Conservation (phyloP, 2,888 invertebrate genomes). For the Papilio demoleus region DNA sequence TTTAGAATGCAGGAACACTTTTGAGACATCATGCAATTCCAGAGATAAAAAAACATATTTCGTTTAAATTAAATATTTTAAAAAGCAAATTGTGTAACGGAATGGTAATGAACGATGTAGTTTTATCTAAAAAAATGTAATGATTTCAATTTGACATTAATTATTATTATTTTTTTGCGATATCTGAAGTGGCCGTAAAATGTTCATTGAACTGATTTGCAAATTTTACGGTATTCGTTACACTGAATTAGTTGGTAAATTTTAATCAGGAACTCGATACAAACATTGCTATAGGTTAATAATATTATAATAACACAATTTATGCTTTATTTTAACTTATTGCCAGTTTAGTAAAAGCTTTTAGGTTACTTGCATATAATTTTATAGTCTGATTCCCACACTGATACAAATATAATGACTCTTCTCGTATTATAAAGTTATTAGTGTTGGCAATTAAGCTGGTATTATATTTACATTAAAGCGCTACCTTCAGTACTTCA, state of each 20-base stretch:
- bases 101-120: not conserved
- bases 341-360: conserved; percentile 26
- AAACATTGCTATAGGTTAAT: too few species aligned
- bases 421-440: conserved; percentile 60
- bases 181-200: conserved; percentile 5
- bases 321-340: not conserved
- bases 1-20: too few species aligned
- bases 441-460: conserved; percentile 63
- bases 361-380: conserved; percentile 29
- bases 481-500: conserved; percentile 46
- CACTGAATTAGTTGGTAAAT: conserved; percentile 2
- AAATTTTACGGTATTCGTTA: conserved; percentile 24
- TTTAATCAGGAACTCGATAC: conserved; percentile 7
- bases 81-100: not conserved
- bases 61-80: not conserved
- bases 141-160: conserved; percentile 5
- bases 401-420: conserved; percentile 59
- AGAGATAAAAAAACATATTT: not conserved
- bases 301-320: not conserved
- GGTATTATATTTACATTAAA: conserved; percentile 68
- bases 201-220: conserved; percentile 23
- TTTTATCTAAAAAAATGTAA: not conserved
- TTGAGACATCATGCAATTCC: not conserved
- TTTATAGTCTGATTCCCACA: conserved; percentile 45
- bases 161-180: conserved; percentile 7